A percentile compares a stretch with the other conserved stretches of the same genome.
Conservation (phyloP, 1,140 invertebrate species). For the Cheumatopsyche charites region DNA sequence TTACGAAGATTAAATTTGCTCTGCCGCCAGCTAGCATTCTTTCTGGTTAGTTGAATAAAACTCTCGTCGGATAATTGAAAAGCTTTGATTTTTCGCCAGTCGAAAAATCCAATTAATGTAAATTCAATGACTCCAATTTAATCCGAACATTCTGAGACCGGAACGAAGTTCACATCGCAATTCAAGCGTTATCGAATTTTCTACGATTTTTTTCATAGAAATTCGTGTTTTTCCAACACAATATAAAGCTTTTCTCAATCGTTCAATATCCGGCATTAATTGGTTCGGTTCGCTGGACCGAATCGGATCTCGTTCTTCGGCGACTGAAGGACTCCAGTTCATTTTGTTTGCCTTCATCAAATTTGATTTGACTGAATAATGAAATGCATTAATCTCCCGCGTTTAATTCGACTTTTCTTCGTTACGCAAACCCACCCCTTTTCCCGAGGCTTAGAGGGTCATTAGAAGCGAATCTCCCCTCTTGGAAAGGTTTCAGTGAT, state of each 20-base stretch:
- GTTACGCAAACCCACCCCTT: neutral
- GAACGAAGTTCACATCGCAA: too few species aligned
- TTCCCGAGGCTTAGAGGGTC: conserved; percentile 9
- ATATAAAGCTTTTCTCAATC: conserved; percentile 1
- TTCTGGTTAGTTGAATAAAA: too few species aligned
- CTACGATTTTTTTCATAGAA: neutral
- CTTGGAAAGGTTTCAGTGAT: neutral
- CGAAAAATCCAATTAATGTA: too few species aligned
- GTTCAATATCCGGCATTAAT: conserved; percentile 5
- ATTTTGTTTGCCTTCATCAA: conserved; percentile 10
- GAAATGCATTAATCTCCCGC: conserved; percentile 29
- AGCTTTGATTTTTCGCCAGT: too few species aligned
- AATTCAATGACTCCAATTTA: too few species aligned
- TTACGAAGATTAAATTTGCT: too few species aligned
- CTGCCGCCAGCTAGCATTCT: too few species aligned
- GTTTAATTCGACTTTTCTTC: conserved; percentile 28
- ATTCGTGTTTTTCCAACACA: neutral
- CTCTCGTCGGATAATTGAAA: too few species aligned
- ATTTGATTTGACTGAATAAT: conserved; percentile 34
- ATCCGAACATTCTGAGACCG: too few species aligned
- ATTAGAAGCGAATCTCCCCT: conserved; percentile 15
- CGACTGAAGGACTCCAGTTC: neutral
- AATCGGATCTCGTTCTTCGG: neutral
- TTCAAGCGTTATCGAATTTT: neutral
- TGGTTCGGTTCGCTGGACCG: conserved; percentile 4